phyloP scores from a whole-genome alignment of 2,888 invertebrate genomes.

The Caenorhabditis japonica region DNA sequence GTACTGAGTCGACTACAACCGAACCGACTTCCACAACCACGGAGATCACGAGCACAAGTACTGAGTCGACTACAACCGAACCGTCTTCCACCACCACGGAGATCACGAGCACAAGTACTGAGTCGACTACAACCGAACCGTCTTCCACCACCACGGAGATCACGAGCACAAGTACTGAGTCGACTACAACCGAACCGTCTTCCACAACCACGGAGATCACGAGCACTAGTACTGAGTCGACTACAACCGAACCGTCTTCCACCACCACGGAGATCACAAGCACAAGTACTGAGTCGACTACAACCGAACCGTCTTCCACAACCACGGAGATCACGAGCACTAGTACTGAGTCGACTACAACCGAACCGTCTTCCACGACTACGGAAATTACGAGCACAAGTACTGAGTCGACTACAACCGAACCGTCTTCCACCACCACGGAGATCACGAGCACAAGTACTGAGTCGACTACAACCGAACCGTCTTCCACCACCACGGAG shows the following conservation, averaged over 20 bases:
- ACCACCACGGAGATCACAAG: no score
- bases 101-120: background rate
- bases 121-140: background rate
- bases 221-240: no score
- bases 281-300: no score
- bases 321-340: slow-evolving; percentile 1
- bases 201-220: no score
- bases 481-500: background rate
- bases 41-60: background rate
- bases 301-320: background rate
- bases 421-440: background rate
- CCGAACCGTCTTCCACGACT: background rate
- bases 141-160: background rate
- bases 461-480: background rate
- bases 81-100: background rate
- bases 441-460: background rate
- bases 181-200: no score
- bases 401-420: background rate
- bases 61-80: background rate
- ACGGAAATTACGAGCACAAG: background rate
- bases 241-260: no score
- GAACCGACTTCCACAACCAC: background rate
- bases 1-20: no score
- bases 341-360: background rate
- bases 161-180: no score